These are phyloP conservation scores for Alethe castanea DNA, from an alignment of 2,113 vertebrate genomes.

Conservation along the genomic window DNA sequence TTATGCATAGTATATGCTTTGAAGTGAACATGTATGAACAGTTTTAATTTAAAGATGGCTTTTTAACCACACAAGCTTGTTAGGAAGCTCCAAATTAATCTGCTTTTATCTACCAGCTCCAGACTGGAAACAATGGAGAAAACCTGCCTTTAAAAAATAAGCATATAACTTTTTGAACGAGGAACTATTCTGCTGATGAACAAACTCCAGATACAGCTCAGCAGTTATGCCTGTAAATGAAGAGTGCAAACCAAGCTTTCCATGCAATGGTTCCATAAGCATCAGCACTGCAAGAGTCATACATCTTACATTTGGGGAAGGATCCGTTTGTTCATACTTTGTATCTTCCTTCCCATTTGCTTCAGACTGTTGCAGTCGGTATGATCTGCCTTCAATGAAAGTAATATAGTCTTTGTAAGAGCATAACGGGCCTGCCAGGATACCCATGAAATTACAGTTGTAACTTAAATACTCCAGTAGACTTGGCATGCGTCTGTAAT, in stretches of 20 bases:
- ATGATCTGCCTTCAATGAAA: constrained; percentile 92
- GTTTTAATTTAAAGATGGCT: not conserved
- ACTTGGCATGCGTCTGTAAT: constrained; percentile 92
- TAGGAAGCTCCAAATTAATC: not conserved
- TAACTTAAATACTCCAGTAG: constrained; percentile 96
- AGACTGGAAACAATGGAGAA: not conserved
- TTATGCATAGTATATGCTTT: not conserved
- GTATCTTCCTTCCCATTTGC: constrained; percentile 85
- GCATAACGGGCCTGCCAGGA: constrained; percentile 94
- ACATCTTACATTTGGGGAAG: constrained; percentile 88
- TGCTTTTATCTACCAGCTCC: not conserved
- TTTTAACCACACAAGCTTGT: constrained; percentile 40
- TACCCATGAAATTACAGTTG: constrained; percentile 99
- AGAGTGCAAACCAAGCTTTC: constrained; percentile 13
- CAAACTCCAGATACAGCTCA: not conserved
- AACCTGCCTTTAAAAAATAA: not conserved
- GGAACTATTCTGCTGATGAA: not conserved
- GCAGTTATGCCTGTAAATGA: constrained; percentile 1
- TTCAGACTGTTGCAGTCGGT: constrained; percentile 77
- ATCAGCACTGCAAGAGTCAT: not conserved
- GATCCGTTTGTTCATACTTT: constrained; percentile 81
- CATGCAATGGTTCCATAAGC: not conserved
- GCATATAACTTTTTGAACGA: not conserved
- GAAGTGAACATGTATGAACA: not conserved
- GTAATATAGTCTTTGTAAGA: constrained; percentile 97